phyloP scores from a whole-genome alignment of 37 sponge, comb jelly and placozoan genomes.

The Axinella damicornis region DNA sequence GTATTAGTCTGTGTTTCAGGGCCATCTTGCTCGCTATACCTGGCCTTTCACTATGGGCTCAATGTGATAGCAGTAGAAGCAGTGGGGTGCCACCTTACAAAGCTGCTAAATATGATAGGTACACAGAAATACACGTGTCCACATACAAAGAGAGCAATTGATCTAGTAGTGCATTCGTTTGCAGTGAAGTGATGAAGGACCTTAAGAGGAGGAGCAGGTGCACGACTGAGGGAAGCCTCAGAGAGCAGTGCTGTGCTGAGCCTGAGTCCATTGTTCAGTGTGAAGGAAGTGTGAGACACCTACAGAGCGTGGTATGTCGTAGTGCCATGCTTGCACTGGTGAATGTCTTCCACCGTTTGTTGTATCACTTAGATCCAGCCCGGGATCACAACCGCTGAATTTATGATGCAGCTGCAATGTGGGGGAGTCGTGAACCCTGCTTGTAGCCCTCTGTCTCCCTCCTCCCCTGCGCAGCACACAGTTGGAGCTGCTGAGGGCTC shows the following conservation, averaged over 20 bases:
- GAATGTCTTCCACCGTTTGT: too few relatives aligned
- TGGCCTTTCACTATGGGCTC: conserved; percentile 69
- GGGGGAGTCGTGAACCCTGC: neutral
- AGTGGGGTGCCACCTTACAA: conserved; percentile 52
- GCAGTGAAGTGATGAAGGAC: conserved; percentile 26
- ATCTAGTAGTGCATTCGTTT: neutral
- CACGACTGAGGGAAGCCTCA: neutral
- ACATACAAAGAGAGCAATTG: too few relatives aligned
- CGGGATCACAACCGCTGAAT: neutral
- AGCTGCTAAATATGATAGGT: conserved; percentile 73
- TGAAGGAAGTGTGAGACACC: conserved; percentile 18
- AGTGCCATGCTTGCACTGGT: too few relatives aligned
- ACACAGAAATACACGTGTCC: too few relatives aligned
- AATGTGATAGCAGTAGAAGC: conserved; percentile 75
- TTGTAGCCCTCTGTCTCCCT: neutral
- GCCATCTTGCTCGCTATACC: conserved; percentile 77
- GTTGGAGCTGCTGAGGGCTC: neutral
- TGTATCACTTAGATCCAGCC: neutral
- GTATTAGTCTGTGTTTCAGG: conserved; percentile 45
- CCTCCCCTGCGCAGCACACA: neutral
- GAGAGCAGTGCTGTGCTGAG: neutral
- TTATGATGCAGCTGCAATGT: neutral
- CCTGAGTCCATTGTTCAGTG: neutral
- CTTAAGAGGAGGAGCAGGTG: neutral
- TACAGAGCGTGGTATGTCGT: conserved; percentile 9